These are phyloP conservation scores for Epinotia bilunana DNA, from an alignment of 2,888 invertebrate species.

Conservation along the genomic window DNA sequence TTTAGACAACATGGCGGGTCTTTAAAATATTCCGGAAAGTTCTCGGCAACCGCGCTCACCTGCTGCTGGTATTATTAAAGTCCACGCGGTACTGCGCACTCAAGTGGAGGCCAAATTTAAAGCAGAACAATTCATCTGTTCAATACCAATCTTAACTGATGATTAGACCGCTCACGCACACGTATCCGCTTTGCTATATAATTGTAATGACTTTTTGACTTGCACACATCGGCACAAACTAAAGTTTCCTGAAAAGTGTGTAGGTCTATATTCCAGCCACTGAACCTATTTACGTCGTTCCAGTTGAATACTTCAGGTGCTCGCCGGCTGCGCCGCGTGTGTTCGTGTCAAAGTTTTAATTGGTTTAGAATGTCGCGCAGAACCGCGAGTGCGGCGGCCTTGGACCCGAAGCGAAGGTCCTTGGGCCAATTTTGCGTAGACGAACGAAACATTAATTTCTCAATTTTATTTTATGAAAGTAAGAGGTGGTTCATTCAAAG, in stretches of 20 bases:
- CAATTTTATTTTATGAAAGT: neutral
- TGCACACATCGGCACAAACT: too few species aligned
- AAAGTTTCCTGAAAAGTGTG: too few species aligned
- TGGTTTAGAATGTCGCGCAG: slow-evolving; percentile 10
- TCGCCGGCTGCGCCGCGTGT: neutral
- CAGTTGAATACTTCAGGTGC: neutral
- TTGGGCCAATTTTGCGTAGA: neutral
- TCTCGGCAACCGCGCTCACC: neutral
- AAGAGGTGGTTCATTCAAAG: too few species aligned
- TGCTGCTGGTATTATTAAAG: neutral
- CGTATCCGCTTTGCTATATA: too few species aligned
- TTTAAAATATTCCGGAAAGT: slow-evolving; percentile 17
- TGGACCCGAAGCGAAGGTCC: neutral
- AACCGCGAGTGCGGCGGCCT: neutral
- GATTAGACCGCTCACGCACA: too few species aligned
- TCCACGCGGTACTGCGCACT: too few species aligned
- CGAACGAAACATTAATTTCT: neutral
- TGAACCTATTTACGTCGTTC: neutral
- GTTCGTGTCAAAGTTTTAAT: slow-evolving; percentile 15
- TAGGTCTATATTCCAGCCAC: too few species aligned
- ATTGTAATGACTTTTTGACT: too few species aligned
- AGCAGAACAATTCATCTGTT: too few species aligned
- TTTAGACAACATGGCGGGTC: neutral
- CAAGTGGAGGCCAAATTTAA: too few species aligned
- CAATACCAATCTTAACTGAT: too few species aligned